Evolutionary conservation across 2,888 invertebrate species (phyloP), one percentile per base, ranked within the genome.

Genomic region (Euspilapteryx auroguttella): DNA sequence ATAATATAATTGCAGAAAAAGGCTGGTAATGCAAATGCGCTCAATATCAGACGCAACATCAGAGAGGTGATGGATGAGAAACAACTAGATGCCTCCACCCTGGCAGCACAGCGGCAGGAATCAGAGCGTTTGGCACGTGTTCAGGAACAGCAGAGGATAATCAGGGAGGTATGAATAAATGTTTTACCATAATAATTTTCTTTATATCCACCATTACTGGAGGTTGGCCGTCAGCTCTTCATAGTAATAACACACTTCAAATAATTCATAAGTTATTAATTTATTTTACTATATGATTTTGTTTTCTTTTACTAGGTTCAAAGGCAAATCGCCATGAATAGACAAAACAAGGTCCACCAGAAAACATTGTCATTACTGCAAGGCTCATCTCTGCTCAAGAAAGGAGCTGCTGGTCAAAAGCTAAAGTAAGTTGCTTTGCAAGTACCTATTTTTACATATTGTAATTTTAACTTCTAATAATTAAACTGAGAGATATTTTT

Each of bases 11-110:
- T 61, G 7, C 52, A 78, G 68, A 79, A 73, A 44, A 68, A 76
- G 37, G 38, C 47, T 28, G 21, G 39, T 5, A 73, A 68, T 34
- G 36, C 57, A 8, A 69, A 55, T 47, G 64, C 77, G 39, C 45
- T 80, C 10, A 88, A 87, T 56, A 80, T 92, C 49, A 78, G 94
- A 22, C 81, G 89, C 35, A 94, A 94, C 50, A 94, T 94, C 41
- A 82, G 95, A 31, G 94, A 95, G 66, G 94, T 96, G 6, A 87
- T 95, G 84, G 89, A 91, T 49, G 94, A 94, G 47, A 90, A 89
- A 35, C 91, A 95, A 51, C 65, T 97, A 36, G 96, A 96, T 53
- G 91, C 91, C 35, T 89, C 92, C 9, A 97, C 96, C 2, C 64
- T 94, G 29, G 87, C 88, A 13, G 97, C 97, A 1, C 96, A 96